Evolutionary conservation across 64 coral and sea anemone species (phyloP), one percentile per base, ranked within the genome.

Genomic region (Pocillopora verrucosa): DNA sequence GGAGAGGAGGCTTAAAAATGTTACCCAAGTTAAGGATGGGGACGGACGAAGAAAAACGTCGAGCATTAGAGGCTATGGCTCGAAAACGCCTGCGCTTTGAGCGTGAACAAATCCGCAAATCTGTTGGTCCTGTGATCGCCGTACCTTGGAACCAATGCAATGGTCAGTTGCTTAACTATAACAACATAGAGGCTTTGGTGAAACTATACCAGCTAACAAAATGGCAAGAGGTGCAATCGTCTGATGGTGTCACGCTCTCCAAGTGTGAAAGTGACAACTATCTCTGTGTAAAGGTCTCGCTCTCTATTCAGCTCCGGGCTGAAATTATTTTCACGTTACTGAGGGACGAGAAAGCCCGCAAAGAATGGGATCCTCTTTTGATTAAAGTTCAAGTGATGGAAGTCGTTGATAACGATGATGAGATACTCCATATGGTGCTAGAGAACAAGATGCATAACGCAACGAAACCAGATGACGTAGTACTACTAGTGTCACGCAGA

Each of bases 51-150:
- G 76, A 87, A 26, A 76, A 92, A 76, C 83, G 89, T 16, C 89
- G 94, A 13, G 72, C 74, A 9, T 17, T 78, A 1, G 89, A 95
- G 73, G 94, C 94, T 6, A 34, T 92, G 20, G 84, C 85, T 12
- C 67, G 94, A 56, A 91, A 79, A 37, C 69, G 84, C 3, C 83
- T 88, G 22, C 84, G 89, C 30, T 82, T 92, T 16, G 83, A 95
- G 77, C 77, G 89, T 15, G 83, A 73, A 7, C 70, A 91, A 51
- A 95, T 95, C 78, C 94, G 89, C 19, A 87, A 81, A 73, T 88
- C 94, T 38, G 56, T 95, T 51, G 93, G 93, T 2, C 93, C 93
- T 2, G 93, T 88, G 16, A 91, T 95, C 34, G 86, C 93, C 15
- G 83, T 95, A 15, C 94, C 83, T 34, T 95, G 89, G 89, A 95